Percentiles rank a stretch among this genome's conserved stretches.
These are phyloP conservation scores for Meleagris gallopavo DNA, from an alignment of 2,113 vertebrate species.

Conservation along the genomic window DNA sequence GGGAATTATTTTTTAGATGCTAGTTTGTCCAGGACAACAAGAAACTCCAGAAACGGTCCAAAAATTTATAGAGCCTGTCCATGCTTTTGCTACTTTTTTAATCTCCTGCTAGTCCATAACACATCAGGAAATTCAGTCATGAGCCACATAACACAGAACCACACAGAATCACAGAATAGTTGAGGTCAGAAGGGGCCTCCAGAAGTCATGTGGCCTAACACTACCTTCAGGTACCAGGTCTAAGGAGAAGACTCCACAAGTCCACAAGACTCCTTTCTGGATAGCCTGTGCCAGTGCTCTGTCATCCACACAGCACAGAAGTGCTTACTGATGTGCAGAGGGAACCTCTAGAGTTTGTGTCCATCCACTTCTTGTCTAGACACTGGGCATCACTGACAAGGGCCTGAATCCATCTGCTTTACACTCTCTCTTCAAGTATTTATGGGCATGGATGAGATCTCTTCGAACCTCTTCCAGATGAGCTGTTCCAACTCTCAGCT, in stretches of 20 bases:
- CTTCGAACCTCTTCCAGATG: neutral
- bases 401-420: neutral
- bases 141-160: neutral
- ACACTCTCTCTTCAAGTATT: neutral
- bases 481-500: neutral
- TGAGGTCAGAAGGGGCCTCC: neutral
- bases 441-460: neutral
- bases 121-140: neutral
- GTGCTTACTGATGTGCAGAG: neutral
- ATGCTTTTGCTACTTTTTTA: rapidly evolving
- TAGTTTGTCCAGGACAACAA: neutral
- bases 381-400: neutral
- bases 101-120: neutral
- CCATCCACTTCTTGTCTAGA: neutral
- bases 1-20: neutral
- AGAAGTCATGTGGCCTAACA: neutral
- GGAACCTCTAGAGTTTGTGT: neutral
- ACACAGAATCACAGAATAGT: neutral
- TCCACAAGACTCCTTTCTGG: too few relatives aligned
- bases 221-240: neutral
- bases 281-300: neutral
- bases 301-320: neutral
- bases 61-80: neutral
- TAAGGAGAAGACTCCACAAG: neutral
- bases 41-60: neutral